Evolutionary conservation across 2,888 invertebrate genomes (phyloP).

Genomic region (Agriopis leucophaearia): DNA sequence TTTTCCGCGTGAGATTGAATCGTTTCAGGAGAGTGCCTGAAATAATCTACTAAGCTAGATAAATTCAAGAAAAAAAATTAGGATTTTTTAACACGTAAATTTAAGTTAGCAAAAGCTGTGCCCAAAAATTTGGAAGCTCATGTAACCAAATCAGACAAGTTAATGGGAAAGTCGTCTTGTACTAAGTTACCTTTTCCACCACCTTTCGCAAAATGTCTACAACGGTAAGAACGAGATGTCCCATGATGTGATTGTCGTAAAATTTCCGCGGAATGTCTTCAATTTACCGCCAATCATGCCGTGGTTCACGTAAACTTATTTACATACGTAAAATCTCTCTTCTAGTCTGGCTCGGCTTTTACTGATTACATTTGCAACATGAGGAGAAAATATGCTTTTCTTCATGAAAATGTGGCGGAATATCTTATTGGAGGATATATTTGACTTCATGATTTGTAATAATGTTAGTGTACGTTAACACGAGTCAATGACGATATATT

Average conservation of each 20-base stretch:
- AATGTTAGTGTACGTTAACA: neutral
- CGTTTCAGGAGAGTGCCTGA: constrained; percentile 34
- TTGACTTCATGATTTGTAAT: neutral
- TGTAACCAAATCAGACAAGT: neutral
- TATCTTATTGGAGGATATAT: neutral
- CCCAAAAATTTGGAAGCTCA: too few relatives aligned
- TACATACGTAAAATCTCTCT: constrained; percentile 55
- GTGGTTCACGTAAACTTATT: constrained; percentile 59
- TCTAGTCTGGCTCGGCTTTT: constrained; percentile 50
- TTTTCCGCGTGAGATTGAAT: constrained; percentile 37
- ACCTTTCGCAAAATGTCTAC: constrained; percentile 6
- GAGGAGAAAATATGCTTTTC: constrained; percentile 32
- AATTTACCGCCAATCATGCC: constrained; percentile 49
- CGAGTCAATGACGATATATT: too few relatives aligned
- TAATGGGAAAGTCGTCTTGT: too few relatives aligned
- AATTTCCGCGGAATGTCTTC: constrained; percentile 37
- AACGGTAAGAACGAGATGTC: constrained; percentile 13
- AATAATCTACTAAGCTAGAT: neutral
- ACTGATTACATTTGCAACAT: constrained; percentile 57
- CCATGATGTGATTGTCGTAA: constrained; percentile 26
- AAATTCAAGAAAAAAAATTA: too few relatives aligned
- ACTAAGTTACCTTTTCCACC: neutral
- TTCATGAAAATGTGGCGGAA: neutral
- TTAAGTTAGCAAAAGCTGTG: too few relatives aligned
- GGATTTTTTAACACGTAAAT: too few relatives aligned